Conservation (phyloP, 1,140 invertebrate species). For the Drosophila ohnishii region DNA sequence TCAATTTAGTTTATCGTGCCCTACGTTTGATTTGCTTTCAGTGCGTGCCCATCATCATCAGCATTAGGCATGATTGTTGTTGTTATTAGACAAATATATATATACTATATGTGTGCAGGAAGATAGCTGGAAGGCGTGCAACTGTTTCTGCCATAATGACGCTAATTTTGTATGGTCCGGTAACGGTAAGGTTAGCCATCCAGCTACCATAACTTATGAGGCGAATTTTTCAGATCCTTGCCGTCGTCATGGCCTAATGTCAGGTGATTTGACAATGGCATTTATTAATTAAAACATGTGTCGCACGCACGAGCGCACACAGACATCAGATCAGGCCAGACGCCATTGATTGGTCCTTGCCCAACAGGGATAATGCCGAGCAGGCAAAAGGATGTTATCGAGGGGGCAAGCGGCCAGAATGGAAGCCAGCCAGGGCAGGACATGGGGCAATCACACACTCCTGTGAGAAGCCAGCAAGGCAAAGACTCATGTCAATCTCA, state of each 20-base stretch:
- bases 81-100: constrained; percentile 63
- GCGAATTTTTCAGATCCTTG: constrained; percentile 64
- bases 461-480: constrained; percentile 14
- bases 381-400: constrained; percentile 10
- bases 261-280: constrained; percentile 77
- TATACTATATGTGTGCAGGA: neutral
- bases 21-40: constrained; percentile 66
- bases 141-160: constrained; percentile 71
- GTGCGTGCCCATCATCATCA: constrained; percentile 79
- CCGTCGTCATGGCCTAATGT: constrained; percentile 54
- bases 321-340: constrained; percentile 30
- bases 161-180: constrained; percentile 63
- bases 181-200: constrained; percentile 4
- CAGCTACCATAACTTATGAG: constrained; percentile 61
- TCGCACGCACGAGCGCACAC: constrained; percentile 55
- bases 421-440: constrained; percentile 14
- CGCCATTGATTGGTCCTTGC: constrained; percentile 66
- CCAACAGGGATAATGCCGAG: constrained; percentile 30
- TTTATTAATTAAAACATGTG: constrained; percentile 81
- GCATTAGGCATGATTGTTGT: constrained; percentile 71
- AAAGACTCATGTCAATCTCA: constrained; percentile 10
- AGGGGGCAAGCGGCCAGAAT: neutral
- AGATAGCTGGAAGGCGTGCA: constrained; percentile 30
- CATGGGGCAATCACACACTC: constrained; percentile 7
- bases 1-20: constrained; percentile 59